Evolutionary conservation across 1,140 invertebrate genomes (phyloP).

Genomic region (Philopotamus ludificatus): DNA sequence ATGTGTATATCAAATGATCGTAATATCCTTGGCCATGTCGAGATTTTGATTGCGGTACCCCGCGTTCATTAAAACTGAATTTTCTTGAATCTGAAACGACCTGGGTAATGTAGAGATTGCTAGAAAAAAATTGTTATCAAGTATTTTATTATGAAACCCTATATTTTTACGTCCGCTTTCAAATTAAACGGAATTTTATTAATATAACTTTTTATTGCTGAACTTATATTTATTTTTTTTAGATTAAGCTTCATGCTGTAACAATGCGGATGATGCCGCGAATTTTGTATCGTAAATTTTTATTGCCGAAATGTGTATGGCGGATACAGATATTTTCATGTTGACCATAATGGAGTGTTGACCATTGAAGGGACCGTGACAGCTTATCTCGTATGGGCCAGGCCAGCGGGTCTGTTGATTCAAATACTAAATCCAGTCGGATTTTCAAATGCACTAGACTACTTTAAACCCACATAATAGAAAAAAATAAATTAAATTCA

Average conservation of each 20-base stretch:
- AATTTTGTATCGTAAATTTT: no score
- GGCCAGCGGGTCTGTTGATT: conserved; percentile 8
- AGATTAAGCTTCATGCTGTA: no score
- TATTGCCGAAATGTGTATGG: not conserved
- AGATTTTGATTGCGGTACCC: conserved; percentile 2
- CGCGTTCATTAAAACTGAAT: not conserved
- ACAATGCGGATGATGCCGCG: no score
- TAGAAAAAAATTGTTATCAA: not conserved
- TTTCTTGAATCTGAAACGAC: not conserved
- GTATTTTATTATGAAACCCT: not conserved
- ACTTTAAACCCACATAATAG: not conserved
- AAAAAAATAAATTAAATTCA: no score
- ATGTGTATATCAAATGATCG: not conserved
- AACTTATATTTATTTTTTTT: no score
- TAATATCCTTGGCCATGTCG: conserved; percentile 6
- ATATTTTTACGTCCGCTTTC: not conserved
- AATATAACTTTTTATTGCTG: no score
- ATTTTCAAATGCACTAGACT: not conserved
- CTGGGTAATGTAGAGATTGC: not conserved
- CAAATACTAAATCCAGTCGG: not conserved
- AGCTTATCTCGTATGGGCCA: conserved; percentile 3
- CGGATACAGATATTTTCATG: not conserved
- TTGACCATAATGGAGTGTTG: not conserved
- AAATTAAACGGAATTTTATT: no score
- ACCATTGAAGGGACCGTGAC: not conserved